Evolutionary conservation across 2,888 invertebrate species (phyloP).

Genomic region (Clistopyga incitator): DNA sequence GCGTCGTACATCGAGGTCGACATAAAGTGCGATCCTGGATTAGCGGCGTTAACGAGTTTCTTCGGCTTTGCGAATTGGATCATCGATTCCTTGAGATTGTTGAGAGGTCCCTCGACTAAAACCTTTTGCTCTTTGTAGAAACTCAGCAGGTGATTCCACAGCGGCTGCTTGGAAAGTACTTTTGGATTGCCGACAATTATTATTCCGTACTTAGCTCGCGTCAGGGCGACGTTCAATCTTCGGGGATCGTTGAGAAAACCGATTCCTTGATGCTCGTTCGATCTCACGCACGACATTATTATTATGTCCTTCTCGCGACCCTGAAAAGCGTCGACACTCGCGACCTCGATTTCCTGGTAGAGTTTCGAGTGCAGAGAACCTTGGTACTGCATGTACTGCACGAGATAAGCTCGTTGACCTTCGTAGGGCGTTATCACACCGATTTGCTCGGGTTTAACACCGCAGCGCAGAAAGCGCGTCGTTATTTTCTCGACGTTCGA

Average conservation of each 20-base stretch:
- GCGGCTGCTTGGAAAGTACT: conserved; percentile 98
- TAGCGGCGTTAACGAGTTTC: conserved; percentile 96
- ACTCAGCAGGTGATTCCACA: conserved; percentile 99
- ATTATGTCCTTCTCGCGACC: conserved; percentile 99
- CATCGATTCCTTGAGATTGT: conserved; percentile 97
- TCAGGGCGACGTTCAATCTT: conserved; percentile 98
- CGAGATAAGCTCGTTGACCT: conserved; percentile 98
- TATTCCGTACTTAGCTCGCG: conserved; percentile 98
- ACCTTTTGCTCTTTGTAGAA: conserved; percentile 99
- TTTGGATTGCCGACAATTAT: conserved; percentile 99
- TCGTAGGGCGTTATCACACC: conserved; percentile 99
- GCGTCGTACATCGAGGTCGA: conserved; percentile 98
- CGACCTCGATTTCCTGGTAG: conserved; percentile 99
- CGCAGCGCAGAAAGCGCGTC: conserved; percentile 96
- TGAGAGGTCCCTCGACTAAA: conserved; percentile 98
- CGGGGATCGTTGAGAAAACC: conserved; percentile 99
- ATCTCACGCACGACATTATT: conserved; percentile 99
- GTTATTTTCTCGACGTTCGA: conserved; percentile 99
- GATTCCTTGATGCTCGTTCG: conserved; percentile 99
- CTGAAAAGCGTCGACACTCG: conserved; percentile 99
- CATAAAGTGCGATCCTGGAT: conserved; percentile 99
- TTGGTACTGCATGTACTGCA: conserved; percentile 99
- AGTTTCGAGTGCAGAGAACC: conserved; percentile 98
- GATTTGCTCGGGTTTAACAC: conserved; percentile 98
- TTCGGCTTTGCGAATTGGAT: conserved; percentile 99